These are phyloP conservation scores for Agrypnia vestita DNA, from an alignment of 1,140 invertebrate genomes.

Conservation along the genomic window DNA sequence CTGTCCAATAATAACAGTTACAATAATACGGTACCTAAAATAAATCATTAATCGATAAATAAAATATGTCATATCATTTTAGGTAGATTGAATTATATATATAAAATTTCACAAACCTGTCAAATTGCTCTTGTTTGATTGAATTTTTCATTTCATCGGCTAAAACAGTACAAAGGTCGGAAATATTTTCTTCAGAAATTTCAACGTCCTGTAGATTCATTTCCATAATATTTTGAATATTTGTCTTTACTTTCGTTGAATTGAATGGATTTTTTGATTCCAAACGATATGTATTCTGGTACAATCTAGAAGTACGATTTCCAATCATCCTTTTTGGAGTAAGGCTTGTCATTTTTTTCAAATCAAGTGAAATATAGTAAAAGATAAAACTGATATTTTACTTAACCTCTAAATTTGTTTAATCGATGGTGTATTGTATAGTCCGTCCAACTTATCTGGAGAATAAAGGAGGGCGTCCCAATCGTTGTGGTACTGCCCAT, in stretches of 20 bases:
- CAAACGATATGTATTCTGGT: constrained; percentile 69
- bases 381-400: neutral
- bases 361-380: neutral
- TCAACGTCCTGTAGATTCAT: constrained; percentile 68
- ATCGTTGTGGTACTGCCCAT: no score
- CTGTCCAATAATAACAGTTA: constrained; percentile 74
- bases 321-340: constrained; percentile 30
- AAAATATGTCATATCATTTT: constrained; percentile 48
- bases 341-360: constrained; percentile 28
- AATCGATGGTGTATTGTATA: no score
- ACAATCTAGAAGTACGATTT: constrained; percentile 67
- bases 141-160: constrained; percentile 66
- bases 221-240: constrained; percentile 66
- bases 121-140: constrained; percentile 70
- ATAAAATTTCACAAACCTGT: constrained; percentile 68
- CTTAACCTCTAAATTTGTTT: no score
- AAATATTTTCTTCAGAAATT: constrained; percentile 67
- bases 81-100: constrained; percentile 2
- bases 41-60: constrained; percentile 49
- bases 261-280: constrained; percentile 67
- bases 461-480: no score
- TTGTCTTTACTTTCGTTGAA: constrained; percentile 65
- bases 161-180: constrained; percentile 66
- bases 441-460: no score
- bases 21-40: constrained; percentile 76